Percentiles rank a stretch among this genome's conserved stretches.
phyloP scores from a whole-genome alignment of 2,113 vertebrate genomes.

The Ornithorhynchus anatinus region DNA sequence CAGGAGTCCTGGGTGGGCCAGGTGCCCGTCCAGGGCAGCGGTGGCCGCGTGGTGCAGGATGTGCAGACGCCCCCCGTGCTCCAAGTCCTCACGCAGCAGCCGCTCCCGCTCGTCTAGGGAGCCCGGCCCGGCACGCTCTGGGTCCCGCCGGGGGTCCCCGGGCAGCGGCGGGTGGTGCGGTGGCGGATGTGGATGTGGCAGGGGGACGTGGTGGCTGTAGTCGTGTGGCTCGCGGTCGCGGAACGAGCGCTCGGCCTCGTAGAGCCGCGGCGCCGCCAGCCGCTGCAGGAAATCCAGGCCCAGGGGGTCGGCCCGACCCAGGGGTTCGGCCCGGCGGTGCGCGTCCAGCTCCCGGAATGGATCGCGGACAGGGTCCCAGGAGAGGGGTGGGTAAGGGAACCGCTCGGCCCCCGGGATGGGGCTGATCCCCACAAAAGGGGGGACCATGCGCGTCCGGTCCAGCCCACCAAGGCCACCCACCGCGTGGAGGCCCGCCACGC shows the following conservation, averaged over 20 bases:
- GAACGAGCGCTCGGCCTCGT: constrained; percentile 90
- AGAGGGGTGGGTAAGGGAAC: constrained; percentile 93
- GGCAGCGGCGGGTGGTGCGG: constrained; percentile 78
- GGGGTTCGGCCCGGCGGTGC: constrained; percentile 86
- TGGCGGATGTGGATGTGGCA: constrained; percentile 81
- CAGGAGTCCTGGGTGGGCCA: constrained; percentile 85
- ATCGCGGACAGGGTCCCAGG: constrained; percentile 95
- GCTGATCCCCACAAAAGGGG: constrained; percentile 95
- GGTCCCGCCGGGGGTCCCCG: constrained; percentile 88
- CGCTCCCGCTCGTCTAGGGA: constrained; percentile 89
- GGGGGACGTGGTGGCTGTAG: constrained; percentile 85
- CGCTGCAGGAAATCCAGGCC: constrained; percentile 91
- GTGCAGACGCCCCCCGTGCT: constrained; percentile 81
- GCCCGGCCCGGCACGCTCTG: constrained; percentile 80
- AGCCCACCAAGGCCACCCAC: constrained; percentile 89
- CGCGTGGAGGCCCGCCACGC: constrained; percentile 88
- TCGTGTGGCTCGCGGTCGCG: constrained; percentile 93
- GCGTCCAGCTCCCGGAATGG: constrained; percentile 93
- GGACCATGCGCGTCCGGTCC: constrained; percentile 96
- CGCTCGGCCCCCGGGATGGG: constrained; percentile 93
- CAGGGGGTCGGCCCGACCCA: constrained; percentile 86
- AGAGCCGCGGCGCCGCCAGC: constrained; percentile 82
- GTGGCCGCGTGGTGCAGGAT: constrained; percentile 90
- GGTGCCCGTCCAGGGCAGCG: constrained; percentile 86
- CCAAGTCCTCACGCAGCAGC: constrained; percentile 91